Conservation (phyloP, 2,113 vertebrate species). For the Sorex fumeus region DNA sequence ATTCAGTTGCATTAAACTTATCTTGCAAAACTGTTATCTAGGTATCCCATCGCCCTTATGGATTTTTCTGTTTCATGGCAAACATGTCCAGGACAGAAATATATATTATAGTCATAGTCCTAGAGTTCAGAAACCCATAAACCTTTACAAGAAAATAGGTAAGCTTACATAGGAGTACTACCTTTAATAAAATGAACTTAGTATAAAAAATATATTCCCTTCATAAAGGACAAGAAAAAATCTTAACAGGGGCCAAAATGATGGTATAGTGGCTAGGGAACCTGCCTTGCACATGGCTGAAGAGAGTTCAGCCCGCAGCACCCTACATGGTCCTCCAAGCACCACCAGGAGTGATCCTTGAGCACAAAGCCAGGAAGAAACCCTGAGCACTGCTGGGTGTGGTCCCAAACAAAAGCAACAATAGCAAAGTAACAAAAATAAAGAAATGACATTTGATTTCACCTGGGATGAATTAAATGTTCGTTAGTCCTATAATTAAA, state of each 20-base stretch:
- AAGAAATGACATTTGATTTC: conserved; percentile 42
- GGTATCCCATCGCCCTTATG: background rate
- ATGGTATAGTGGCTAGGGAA: no score
- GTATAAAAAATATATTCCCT: background rate
- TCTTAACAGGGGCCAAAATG: no score
- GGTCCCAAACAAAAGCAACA: no score
- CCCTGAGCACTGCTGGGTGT: no score
- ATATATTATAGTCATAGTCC: background rate
- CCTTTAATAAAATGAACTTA: conserved; percentile 29
- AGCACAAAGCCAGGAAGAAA: no score
- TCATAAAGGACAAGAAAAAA: no score
- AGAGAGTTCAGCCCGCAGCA: no score
- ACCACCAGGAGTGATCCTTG: no score
- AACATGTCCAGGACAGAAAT: conserved; percentile 37
- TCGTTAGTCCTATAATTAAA: conserved; percentile 54
- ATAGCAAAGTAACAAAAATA: background rate
- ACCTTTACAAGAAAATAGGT: conserved; percentile 51
- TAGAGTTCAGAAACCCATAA: conserved; percentile 42
- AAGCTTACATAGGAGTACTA: conserved; percentile 28
- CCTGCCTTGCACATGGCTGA: no score
- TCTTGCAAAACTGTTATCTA: conserved; percentile 49
- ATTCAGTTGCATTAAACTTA: conserved; percentile 60
- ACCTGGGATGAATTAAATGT: conserved; percentile 52
- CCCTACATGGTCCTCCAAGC: no score
- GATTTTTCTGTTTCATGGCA: background rate